Conservation (phyloP, 2,888 invertebrate genomes). For the Agonopterix arenella region DNA sequence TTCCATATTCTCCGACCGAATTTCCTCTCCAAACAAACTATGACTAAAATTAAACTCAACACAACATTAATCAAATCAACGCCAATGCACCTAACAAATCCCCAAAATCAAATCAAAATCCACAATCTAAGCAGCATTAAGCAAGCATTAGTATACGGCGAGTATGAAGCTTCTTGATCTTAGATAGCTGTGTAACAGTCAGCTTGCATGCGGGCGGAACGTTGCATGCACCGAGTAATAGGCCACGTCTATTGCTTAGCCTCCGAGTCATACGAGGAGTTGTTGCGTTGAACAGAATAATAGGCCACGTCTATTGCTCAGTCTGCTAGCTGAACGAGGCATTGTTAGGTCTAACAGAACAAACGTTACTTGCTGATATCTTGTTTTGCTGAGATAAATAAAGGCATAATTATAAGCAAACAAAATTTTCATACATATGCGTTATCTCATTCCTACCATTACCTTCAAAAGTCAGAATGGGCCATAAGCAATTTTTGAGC, state of each 20-base stretch:
- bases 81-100: no score
- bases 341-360: conserved; percentile 3
- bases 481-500: no score
- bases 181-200: conserved; percentile 31
- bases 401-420: no score
- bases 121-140: conserved; percentile 5
- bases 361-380: no score
- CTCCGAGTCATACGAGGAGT: conserved; percentile 20
- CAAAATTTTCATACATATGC: no score
- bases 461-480: no score
- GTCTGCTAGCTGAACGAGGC: conserved; percentile 20
- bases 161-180: conserved; percentile 40
- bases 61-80: no score
- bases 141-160: conserved; percentile 10
- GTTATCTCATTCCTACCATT: no score
- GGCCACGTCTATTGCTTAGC: conserved; percentile 33
- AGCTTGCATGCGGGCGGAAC: conserved; percentile 43
- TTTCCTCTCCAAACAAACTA: no score
- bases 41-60: no score
- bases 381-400: no score
- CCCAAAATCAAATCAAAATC: conserved; percentile 6
- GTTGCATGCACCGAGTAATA: conserved; percentile 51
- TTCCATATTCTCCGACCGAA: no score
- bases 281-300: conserved; percentile 23
- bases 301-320: conserved; percentile 38